Conservation (phyloP, 2,797 vertebrate genomes). For the Chaetophractus vellerosus region DNA sequence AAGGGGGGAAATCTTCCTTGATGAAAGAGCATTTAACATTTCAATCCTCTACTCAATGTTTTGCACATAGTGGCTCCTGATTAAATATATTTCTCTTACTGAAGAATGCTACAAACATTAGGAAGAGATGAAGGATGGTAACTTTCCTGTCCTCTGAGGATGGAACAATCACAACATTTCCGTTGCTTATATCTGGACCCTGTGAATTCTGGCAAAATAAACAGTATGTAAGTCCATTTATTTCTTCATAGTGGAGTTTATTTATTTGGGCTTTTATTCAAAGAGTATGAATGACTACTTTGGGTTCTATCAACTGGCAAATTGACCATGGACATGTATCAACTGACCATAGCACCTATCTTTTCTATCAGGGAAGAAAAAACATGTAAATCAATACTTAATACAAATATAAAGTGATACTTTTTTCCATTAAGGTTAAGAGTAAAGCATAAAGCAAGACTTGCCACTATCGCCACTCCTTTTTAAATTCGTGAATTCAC, state of each 20-base stretch:
- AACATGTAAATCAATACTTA: not conserved
- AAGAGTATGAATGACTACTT: conserved; percentile 80
- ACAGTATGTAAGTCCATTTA: not conserved
- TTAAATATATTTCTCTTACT: conserved; percentile 35
- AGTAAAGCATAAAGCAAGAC: conserved; percentile 37
- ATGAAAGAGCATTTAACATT: conserved; percentile 9
- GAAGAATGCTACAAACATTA: not conserved
- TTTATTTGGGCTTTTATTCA: conserved; percentile 4
- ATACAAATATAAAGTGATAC: not conserved
- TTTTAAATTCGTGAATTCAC: conserved; percentile 17
- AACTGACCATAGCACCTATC: not conserved
- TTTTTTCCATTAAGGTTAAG: not conserved
- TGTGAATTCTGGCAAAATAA: not conserved
- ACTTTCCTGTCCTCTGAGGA: not conserved
- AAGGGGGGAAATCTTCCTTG: not conserved
- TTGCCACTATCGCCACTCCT: not conserved
- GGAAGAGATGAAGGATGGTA: not conserved
- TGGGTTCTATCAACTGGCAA: conserved; percentile 48
- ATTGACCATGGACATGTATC: not conserved
- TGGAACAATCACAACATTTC: not conserved
- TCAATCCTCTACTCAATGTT: conserved; percentile 73
- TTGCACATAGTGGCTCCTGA: not conserved
- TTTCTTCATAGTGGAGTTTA: not conserved
- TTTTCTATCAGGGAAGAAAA: conserved; percentile 13
- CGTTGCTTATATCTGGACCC: not conserved